A percentile compares a stretch with the other conserved stretches of the same genome.
Conservation (phyloP, 2,888 invertebrate genomes). For the Aphidius colemani region DNA sequence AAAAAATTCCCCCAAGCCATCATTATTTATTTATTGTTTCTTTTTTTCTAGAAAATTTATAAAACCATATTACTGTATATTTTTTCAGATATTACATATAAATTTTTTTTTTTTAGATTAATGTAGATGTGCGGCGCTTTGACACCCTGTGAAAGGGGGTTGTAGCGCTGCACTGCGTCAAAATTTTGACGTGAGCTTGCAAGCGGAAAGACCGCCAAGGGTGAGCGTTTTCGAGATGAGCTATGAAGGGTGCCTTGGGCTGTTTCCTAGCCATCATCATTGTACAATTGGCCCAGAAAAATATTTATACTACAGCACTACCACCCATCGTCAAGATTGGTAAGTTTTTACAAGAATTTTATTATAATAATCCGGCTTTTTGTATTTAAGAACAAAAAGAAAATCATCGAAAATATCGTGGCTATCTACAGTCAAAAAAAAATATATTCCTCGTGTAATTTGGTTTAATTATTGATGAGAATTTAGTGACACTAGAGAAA, state of each 20-base stretch:
- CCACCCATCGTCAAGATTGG: conserved; percentile 58
- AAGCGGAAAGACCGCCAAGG: conserved; percentile 42
- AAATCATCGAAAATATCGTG: too few relatives aligned
- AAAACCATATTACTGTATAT: too few relatives aligned
- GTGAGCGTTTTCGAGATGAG: conserved; percentile 57
- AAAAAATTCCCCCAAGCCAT: too few relatives aligned
- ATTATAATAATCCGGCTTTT: too few relatives aligned
- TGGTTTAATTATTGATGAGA: too few relatives aligned
- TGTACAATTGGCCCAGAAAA: conserved; percentile 49
- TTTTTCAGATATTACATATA: neutral
- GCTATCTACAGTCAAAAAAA: too few relatives aligned
- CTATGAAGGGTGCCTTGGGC: conserved; percentile 58
- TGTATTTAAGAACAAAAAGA: too few relatives aligned
- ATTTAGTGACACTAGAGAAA: too few relatives aligned
- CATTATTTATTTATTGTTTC: too few relatives aligned
- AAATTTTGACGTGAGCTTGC: conserved; percentile 36
- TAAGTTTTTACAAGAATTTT: conserved; percentile 36
- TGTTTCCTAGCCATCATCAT: conserved; percentile 56
- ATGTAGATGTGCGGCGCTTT: conserved; percentile 27
- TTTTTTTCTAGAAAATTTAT: too few relatives aligned
- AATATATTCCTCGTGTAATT: too few relatives aligned
- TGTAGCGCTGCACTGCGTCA: conserved; percentile 26
- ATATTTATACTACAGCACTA: conserved; percentile 48
- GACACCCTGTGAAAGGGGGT: conserved; percentile 21
- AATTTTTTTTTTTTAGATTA: conserved; percentile 34